Conservation (phyloP, 2,113 vertebrate genomes). For the Bos indicus region DNA sequence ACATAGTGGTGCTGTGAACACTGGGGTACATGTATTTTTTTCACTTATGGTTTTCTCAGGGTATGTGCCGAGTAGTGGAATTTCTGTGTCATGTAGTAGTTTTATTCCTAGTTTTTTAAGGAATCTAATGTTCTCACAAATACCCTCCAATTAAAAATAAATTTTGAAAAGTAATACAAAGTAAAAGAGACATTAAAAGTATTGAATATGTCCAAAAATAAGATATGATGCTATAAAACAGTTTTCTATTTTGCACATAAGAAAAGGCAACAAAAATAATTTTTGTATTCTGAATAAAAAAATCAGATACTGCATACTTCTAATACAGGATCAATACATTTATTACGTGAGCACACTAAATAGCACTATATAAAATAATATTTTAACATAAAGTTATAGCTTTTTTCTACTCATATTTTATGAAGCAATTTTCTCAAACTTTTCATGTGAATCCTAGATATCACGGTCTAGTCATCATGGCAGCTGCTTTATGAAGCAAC, state of each 20-base stretch:
- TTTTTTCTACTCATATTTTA: constrained; percentile 5
- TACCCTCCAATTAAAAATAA: neutral
- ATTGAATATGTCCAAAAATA: neutral
- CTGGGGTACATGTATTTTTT: neutral
- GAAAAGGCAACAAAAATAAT: neutral
- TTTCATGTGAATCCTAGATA: neutral
- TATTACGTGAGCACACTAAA: neutral
- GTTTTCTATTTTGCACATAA: neutral
- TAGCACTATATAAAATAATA: neutral
- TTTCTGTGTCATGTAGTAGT: neutral
- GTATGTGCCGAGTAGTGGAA: neutral
- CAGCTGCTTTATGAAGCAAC: neutral
- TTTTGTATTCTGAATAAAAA: neutral
- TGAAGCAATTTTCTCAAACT: neutral
- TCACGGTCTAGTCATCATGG: neutral
- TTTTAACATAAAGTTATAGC: neutral
- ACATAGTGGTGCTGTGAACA: neutral
- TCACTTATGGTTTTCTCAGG: neutral
- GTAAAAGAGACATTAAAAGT: neutral
- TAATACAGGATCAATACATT: neutral
- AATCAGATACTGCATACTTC: neutral
- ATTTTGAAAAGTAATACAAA: neutral
- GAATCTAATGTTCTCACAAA: neutral
- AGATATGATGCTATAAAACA: neutral
- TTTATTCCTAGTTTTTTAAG: neutral